Evolutionary conservation across 1,140 invertebrate species (phyloP).

Genomic region (Rhagoletis pomonella): DNA sequence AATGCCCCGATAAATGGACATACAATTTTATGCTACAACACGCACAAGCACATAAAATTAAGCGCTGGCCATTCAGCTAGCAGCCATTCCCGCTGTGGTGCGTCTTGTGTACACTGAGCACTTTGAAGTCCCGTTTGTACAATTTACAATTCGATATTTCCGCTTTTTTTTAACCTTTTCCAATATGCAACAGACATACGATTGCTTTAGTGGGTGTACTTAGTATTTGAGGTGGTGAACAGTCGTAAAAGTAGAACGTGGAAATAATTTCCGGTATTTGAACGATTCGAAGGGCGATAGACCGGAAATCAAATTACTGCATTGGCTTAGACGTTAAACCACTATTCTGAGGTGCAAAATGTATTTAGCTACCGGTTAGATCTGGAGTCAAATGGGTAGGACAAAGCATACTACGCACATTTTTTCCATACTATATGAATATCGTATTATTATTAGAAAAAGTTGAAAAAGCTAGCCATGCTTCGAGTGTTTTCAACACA

Average conservation of each 20-base stretch:
- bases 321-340: constrained; percentile 45
- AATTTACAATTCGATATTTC: constrained; percentile 34
- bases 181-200: neutral
- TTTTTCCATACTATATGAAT: too few relatives aligned
- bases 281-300: constrained; percentile 50
- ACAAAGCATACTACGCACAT: too few relatives aligned
- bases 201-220: neutral
- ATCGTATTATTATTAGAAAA: too few relatives aligned
- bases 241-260: neutral
- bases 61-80: constrained; percentile 23
- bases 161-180: neutral
- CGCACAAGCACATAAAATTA: constrained; percentile 30
- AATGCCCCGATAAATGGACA: constrained; percentile 20
- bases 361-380: neutral
- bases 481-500: too few relatives aligned
- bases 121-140: constrained; percentile 41
- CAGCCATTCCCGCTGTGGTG: neutral
- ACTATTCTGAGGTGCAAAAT: constrained; percentile 47
- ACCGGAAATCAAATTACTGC: constrained; percentile 53
- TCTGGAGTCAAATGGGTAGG: neutral
- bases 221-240: neutral
- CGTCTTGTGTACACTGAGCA: neutral
- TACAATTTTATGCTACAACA: constrained; percentile 34
- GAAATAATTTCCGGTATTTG: constrained; percentile 53
- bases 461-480: too few relatives aligned